These are phyloP conservation scores for Heliconius nattereri DNA, from an alignment of 1,140 invertebrate species.

Conservation along the genomic window DNA sequence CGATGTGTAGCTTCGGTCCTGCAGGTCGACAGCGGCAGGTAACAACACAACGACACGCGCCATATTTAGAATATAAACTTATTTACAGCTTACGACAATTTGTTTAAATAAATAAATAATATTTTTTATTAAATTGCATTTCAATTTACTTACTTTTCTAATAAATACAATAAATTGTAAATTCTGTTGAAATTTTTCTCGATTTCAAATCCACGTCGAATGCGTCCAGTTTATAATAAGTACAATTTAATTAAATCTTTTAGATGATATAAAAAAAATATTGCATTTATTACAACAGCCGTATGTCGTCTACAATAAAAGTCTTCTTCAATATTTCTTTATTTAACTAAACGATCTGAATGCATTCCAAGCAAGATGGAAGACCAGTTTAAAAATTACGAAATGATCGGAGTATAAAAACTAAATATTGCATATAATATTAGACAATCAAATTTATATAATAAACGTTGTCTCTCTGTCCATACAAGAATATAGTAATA, in stretches of 20 bases:
- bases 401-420: background rate
- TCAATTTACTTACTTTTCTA: no score
- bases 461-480: no score
- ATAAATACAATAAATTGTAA: no score
- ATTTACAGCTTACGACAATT: constrained; percentile 21
- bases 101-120: background rate
- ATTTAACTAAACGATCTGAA: constrained; percentile 51
- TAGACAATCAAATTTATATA: background rate
- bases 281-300: background rate
- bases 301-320: constrained; percentile 22
- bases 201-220: background rate
- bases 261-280: background rate
- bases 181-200: background rate
- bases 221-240: background rate
- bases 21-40: constrained; percentile 54
- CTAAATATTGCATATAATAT: background rate
- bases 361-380: constrained; percentile 44
- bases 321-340: constrained; percentile 46
- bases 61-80: background rate
- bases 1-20: constrained; percentile 42
- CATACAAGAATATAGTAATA: background rate
- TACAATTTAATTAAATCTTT: background rate
- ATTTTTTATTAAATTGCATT: no score
- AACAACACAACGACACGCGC: constrained; percentile 59
- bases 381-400: constrained; percentile 44